Conservation (phyloP, 2,888 invertebrate genomes). For the Cephus rjabovi region DNA sequence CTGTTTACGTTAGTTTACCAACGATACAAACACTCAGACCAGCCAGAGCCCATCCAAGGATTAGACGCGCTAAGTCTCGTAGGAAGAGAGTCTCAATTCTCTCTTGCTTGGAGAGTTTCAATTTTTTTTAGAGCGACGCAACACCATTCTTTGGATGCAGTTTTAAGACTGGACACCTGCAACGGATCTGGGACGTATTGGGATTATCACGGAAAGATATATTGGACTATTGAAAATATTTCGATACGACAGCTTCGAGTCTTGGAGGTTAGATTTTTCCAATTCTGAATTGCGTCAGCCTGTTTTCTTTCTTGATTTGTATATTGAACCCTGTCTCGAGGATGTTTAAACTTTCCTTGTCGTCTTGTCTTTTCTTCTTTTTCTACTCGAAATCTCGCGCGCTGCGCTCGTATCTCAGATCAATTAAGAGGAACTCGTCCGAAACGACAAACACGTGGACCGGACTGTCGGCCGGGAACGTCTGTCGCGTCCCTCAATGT, state of each 20-base stretch:
- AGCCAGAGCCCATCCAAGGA: neutral
- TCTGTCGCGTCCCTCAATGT: slow-evolving; percentile 27
- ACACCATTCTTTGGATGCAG: neutral
- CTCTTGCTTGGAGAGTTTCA: neutral
- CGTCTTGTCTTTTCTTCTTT: neutral
- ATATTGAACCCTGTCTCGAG: neutral
- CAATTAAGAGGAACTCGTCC: slow-evolving; percentile 64
- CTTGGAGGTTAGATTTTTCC: neutral
- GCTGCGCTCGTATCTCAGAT: slow-evolving; percentile 63
- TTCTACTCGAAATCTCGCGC: slow-evolving; percentile 16
- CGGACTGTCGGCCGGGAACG: slow-evolving; percentile 8
- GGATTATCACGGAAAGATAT: neutral
- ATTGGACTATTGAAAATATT: too few species aligned
- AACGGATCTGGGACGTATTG: neutral
- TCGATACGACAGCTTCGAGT: neutral
- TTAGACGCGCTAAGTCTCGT: neutral
- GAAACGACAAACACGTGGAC: slow-evolving; percentile 66
- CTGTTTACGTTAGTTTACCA: slow-evolving; percentile 36
- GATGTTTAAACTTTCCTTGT: neutral
- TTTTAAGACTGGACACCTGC: neutral
- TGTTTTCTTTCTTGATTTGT: neutral
- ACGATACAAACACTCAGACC: slow-evolving; percentile 32
- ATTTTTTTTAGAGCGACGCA: neutral
- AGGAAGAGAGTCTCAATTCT: neutral
- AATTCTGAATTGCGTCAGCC: neutral